Base-by-base conservation (phyloP, 2,797 vertebrate species). In the Uromys caudimaculatus region DNA sequence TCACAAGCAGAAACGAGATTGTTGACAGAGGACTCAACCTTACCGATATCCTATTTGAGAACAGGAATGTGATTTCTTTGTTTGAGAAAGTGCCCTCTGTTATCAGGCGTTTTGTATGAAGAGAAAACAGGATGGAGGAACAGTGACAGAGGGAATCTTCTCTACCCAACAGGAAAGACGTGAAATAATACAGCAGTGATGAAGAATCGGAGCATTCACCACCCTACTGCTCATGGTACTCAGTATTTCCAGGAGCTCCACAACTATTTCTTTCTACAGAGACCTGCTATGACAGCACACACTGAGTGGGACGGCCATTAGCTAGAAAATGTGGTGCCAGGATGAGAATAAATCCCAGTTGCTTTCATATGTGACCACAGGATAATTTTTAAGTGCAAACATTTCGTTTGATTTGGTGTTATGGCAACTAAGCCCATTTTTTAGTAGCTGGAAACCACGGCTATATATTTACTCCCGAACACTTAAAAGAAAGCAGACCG, bases 361-460 rank as follows among this genome's bases (percentile, higher is more conserved):
- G 35, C 83, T 86, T 78, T 79, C 52, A 83, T 89, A 84, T 13
- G 38, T 86, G 90, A 95, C 67, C 92, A 95, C 69, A 76, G 67
- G 94, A 54, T 92, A 94, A 96, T 94, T 96, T 94, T 82, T 94
- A 96, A 76, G n/a, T 35, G 44, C 64, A 82, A 29, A 93, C 71
- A 64, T 78, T 93, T 75, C 84, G 69, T 62, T 88, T 94, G 82
- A 96, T 96, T 96, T 82, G 89, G 58, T 83, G 3, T 93, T 96
- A 96, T 56, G 50, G 85, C 60, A 86, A 71, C 12, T 89, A 47
- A 96, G 85, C 56, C 92, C 78, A 54, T 81, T 96, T 95, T 76
- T 96, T 82, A 93, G 73, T 35, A 96, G 86, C 83, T 95, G 75
- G 92, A 95, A 97, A 90, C 83, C 73, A 92, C 64, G 60, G 77